phyloP scores from a whole-genome alignment of 2,797 vertebrate genomes.

The Neosalanx taihuensis region DNA sequence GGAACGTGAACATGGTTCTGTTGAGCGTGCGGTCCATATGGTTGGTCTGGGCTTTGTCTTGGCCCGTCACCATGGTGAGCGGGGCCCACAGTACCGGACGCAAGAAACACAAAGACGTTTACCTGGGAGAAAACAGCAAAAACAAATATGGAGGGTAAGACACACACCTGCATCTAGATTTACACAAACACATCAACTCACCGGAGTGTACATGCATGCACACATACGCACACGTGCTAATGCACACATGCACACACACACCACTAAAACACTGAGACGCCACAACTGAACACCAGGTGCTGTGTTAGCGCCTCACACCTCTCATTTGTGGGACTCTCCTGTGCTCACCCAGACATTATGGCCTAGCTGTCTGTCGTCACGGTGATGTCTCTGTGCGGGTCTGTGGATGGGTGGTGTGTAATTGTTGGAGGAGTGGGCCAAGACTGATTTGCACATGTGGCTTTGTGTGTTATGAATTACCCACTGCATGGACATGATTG shows the following conservation, averaged over 20 bases:
- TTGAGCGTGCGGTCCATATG: slow-evolving; percentile 69
- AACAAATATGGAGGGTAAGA: slow-evolving; percentile 75
- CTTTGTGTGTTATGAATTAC: background rate
- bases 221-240: background rate
- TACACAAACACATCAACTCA: background rate
- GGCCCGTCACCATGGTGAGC: slow-evolving; percentile 56
- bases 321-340: background rate
- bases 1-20: slow-evolving; percentile 70
- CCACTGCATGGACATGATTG: background rate
- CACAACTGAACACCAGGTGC: background rate
- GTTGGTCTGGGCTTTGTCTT: slow-evolving; percentile 68
- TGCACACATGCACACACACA: background rate
- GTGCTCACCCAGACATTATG: background rate
- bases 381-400: slow-evolving; percentile 1
- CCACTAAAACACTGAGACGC: background rate
- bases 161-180: no score
- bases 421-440: background rate
- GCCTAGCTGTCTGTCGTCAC: background rate
- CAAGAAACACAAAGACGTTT: slow-evolving; percentile 73
- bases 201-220: background rate
- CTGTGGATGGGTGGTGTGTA: background rate
- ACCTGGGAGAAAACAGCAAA: slow-evolving; percentile 71
- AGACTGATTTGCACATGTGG: background rate
- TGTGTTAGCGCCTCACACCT: background rate
- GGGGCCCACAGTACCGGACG: slow-evolving; percentile 64